Evolutionary conservation across 2,113 vertebrate genomes (phyloP).

Genomic region (Pavo muticus): DNA sequence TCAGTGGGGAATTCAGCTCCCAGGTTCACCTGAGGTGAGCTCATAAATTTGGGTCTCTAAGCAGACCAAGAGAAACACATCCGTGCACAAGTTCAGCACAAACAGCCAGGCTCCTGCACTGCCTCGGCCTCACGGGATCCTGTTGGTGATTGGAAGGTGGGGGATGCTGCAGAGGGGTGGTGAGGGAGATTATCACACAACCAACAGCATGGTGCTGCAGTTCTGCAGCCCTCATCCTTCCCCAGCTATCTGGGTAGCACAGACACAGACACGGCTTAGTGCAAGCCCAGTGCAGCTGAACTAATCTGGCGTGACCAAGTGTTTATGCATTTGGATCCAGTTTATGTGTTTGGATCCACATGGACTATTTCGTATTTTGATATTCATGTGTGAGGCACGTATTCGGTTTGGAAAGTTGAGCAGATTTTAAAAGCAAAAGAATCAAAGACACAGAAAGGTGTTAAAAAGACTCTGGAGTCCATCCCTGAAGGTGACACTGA

Average conservation of each 20-base stretch:
- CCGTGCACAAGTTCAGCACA: background rate
- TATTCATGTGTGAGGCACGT: background rate
- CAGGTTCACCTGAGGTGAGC: background rate
- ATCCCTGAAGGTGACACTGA: background rate
- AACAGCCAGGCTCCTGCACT: background rate
- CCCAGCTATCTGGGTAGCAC: background rate
- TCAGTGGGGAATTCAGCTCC: background rate
- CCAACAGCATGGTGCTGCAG: background rate
- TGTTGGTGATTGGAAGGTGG: background rate
- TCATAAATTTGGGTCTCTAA: background rate
- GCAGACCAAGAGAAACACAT: background rate
- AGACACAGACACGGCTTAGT: background rate
- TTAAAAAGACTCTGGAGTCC: background rate
- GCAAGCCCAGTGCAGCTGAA: background rate
- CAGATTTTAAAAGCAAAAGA: background rate
- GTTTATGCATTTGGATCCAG: background rate
- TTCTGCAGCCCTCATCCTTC: background rate
- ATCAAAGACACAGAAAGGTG: background rate
- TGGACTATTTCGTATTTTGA: background rate
- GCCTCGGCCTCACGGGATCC: background rate
- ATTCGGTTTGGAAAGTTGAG: background rate
- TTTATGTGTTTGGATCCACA: background rate
- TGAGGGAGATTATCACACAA: background rate
- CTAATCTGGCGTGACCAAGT: background rate
- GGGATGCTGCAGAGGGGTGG: background rate